A percentile compares a stretch with the other conserved stretches of the same genome.
These are phyloP conservation scores for Bombycilla garrulus DNA, from an alignment of 2,113 vertebrate species.

Conservation along the genomic window DNA sequence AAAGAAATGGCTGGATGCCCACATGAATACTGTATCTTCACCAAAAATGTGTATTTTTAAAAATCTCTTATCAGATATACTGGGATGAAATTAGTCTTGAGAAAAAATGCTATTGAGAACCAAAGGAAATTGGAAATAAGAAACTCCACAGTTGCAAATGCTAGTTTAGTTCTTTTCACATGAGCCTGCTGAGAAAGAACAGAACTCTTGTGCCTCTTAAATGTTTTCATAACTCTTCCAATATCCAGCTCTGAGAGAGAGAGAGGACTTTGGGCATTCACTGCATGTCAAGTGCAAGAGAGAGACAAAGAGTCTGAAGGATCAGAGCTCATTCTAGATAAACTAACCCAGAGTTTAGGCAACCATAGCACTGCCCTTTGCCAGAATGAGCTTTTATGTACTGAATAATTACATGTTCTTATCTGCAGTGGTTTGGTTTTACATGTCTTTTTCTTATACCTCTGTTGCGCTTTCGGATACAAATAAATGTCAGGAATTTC, in stretches of 20 bases:
- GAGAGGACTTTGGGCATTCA: background rate
- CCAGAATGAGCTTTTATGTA: background rate
- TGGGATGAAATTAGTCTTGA: slow-evolving; percentile 38
- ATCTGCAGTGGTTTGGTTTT: background rate
- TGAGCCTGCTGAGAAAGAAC: background rate
- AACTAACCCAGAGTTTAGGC: background rate
- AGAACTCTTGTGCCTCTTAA: background rate
- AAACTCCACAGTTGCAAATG: background rate
- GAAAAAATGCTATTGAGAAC: background rate
- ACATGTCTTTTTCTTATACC: background rate
- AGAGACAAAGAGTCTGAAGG: background rate
- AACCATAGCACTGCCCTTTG: background rate
- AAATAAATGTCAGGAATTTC: background rate
- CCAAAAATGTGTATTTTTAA: slow-evolving; percentile 19
- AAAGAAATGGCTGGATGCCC: slow-evolving; percentile 51
- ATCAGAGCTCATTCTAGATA: background rate
- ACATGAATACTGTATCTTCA: slow-evolving; percentile 24
- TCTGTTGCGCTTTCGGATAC: background rate
- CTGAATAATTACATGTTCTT: background rate
- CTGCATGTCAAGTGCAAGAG: background rate
- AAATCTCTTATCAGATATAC: slow-evolving; percentile 45
- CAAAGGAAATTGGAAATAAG: background rate
- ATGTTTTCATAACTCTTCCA: background rate
- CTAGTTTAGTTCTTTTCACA: background rate
- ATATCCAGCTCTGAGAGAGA: background rate